Evolutionary conservation across 2,113 vertebrate genomes (phyloP).

Genomic region (Peromyscus maniculatus): DNA sequence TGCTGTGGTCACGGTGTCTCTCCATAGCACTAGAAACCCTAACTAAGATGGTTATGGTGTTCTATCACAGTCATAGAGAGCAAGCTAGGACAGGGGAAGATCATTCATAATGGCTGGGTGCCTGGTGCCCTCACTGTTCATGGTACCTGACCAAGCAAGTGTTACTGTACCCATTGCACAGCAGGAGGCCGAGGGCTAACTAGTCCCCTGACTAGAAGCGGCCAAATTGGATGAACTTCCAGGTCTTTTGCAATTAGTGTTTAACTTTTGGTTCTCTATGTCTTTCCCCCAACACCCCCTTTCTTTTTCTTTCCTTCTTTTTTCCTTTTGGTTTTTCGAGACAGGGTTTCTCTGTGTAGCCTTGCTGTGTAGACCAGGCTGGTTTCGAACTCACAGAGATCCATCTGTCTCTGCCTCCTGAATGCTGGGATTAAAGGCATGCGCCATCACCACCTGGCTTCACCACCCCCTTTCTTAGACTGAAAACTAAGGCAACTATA

Average conservation of each 20-base stretch:
- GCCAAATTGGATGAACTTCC: not conserved
- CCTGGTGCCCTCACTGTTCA: not conserved
- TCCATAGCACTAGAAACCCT: not conserved
- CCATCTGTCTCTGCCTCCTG: not conserved
- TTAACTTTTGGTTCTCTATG: not conserved
- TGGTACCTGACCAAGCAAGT: not conserved
- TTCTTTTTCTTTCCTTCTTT: too few relatives aligned
- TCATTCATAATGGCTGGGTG: not conserved
- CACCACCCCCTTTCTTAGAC: not conserved
- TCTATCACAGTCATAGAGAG: not conserved
- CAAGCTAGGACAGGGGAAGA: not conserved
- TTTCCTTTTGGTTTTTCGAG: not conserved
- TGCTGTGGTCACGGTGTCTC: not conserved
- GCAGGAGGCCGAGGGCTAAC: not conserved
- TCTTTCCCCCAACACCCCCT: accelerated
- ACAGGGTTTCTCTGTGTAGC: not conserved
- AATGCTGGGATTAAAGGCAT: not conserved
- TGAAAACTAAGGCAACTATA: not conserved
- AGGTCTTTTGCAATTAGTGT: not conserved
- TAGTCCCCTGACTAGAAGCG: not conserved
- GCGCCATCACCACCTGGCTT: not conserved
- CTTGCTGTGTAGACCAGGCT: not conserved
- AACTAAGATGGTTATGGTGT: not conserved
- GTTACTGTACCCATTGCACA: not conserved
- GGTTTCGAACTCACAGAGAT: not conserved